Conservation (phyloP, 2,888 invertebrate species). For the Patella pellucida region DNA sequence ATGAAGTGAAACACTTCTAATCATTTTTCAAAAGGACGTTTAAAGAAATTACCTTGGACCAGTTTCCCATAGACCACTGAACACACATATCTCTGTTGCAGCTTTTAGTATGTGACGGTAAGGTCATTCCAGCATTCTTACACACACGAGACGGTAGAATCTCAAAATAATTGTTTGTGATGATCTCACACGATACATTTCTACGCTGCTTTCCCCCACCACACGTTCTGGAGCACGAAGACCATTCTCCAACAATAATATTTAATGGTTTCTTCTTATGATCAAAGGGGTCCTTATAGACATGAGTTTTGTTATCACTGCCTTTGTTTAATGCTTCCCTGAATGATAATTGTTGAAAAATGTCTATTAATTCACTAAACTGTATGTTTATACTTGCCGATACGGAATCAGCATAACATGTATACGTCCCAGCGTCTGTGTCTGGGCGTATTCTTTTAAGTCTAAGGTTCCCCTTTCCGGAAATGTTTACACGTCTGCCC, state of each 20-base stretch:
- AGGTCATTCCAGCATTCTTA: constrained; percentile 58
- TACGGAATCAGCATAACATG: constrained; percentile 55
- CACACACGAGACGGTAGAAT: constrained; percentile 50
- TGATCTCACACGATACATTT: constrained; percentile 61
- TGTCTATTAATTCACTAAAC: constrained; percentile 52
- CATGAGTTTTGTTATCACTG: constrained; percentile 25
- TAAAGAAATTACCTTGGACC: constrained; percentile 84
- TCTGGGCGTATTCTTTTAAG: constrained; percentile 51
- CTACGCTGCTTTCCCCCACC: constrained; percentile 55
- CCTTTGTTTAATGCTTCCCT: constrained; percentile 18
- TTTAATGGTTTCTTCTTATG: constrained; percentile 41
- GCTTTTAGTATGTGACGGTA: constrained; percentile 84
- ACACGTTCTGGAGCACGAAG: constrained; percentile 55
- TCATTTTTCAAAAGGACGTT: no score
- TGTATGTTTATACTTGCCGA: constrained; percentile 51
- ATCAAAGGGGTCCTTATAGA: constrained; percentile 54
- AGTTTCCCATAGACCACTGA: constrained; percentile 90
- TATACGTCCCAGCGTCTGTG: constrained; percentile 57
- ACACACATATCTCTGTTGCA: constrained; percentile 89
- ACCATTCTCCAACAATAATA: constrained; percentile 55
- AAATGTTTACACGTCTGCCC: constrained; percentile 41
- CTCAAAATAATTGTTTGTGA: constrained; percentile 57
- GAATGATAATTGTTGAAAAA: constrained; percentile 33
- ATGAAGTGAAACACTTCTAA: no score
- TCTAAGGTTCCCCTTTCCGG: constrained; percentile 48